A percentile compares a stretch with the other conserved stretches of the same genome.
Evolutionary conservation across 1,140 invertebrate genomes (phyloP).

Genomic region (Trigoniulus corallinus): DNA sequence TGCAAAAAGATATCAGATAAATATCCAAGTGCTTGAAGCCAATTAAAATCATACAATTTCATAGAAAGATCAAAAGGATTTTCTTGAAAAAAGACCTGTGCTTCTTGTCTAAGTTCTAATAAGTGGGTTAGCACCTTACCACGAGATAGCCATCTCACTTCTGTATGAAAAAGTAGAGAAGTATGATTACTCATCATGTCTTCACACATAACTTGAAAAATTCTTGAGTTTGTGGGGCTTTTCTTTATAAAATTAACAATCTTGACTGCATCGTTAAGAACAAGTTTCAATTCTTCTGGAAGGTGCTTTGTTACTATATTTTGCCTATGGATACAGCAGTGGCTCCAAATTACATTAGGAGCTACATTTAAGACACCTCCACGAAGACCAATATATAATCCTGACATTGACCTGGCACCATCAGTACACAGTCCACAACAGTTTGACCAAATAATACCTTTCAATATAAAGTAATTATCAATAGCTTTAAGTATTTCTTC

Average conservation of each 20-base stretch:
- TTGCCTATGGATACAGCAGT: too few relatives aligned
- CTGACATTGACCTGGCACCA: too few relatives aligned
- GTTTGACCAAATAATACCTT: too few relatives aligned
- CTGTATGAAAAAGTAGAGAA: conserved; percentile 15
- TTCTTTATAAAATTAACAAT: neutral
- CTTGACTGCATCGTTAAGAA: too few relatives aligned
- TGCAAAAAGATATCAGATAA: neutral
- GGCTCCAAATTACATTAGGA: too few relatives aligned
- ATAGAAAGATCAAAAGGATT: neutral
- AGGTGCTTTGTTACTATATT: too few relatives aligned
- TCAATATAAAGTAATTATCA: too few relatives aligned
- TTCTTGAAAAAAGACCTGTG: neutral
- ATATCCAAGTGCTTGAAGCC: neutral
- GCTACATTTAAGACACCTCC: too few relatives aligned
- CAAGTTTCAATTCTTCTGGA: too few relatives aligned
- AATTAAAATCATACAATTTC: neutral
- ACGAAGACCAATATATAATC: too few relatives aligned
- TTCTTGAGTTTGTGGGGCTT: neutral
- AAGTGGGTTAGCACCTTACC: conserved; percentile 14
- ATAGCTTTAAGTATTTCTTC: too few relatives aligned
- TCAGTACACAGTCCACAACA: too few relatives aligned
- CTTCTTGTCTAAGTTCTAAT: conserved; percentile 14
- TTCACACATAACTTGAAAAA: neutral
- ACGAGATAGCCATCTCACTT: conserved; percentile 17
- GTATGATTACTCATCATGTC: conserved; percentile 2